Base-by-base conservation (phyloP, 2,888 invertebrate species). In the Mesorhabditis belari region DNA sequence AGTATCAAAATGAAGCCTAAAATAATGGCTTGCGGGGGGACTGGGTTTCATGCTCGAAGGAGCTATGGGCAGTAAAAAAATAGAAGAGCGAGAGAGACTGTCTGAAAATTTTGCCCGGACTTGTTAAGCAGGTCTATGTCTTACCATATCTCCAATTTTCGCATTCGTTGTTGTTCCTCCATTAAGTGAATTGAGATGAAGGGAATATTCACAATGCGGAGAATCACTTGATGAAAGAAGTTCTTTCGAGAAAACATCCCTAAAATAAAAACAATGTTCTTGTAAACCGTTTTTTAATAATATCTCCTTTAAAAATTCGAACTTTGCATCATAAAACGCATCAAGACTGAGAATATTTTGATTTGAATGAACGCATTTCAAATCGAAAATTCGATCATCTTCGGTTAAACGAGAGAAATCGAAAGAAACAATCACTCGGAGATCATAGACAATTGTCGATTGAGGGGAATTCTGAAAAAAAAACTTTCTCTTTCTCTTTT, bases 201-300 rank as follows among this genome's bases (percentile, higher is more conserved):
- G 60, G 0, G 67, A 67, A 27, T 71, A 71, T 17, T 64, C 55
- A 59, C 70, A 71, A 55, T 68, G 63, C 25, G 68, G 70, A 6
- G 54, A 60, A 19, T 54, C 29, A 57, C 57, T 61, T 4, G 58
- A 21, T 2, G 61, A 25, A 21, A 55, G 35, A 0, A 71, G 24
- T 9, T 55, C 55, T 24, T 52, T 52, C 9, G 57, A 50, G 24
- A 52, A 27, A 4, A 58, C 57, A 1, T 29, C 29, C n/a, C 62
- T 65, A 50, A 28, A 60, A 57, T 44, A 19, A n/a, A n/a, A n/a
- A n/a, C n/a, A n/a, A n/a, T n/a, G n/a, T n/a, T n/a, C n/a, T n/a
- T n/a, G n/a, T n/a, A n/a, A n/a, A n/a, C n/a, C n/a, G n/a, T n/a
- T n/a, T n/a, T n/a, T n/a, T n/a, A n/a, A n/a, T n/a, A n/a, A n/a